A percentile compares a stretch with the other conserved stretches of the same genome.
These are phyloP conservation scores for Stomorhina lunata DNA, from an alignment of 2,888 invertebrate species.

Conservation along the genomic window DNA sequence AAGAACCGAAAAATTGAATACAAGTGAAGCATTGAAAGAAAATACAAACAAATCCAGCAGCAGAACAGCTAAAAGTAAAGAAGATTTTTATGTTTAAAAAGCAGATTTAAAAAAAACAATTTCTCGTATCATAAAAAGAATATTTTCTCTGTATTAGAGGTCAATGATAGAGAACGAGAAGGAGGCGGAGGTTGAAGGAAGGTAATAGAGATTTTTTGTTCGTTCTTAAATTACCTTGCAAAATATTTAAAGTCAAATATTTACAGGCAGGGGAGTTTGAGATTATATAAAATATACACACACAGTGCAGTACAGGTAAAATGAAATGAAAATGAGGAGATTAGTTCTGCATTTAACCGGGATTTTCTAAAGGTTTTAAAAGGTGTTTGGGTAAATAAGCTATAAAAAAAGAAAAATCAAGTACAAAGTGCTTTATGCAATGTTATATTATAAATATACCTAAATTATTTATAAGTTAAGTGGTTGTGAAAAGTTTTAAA, in stretches of 20 bases:
- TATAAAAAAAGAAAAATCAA: neutral
- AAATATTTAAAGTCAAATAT: slow-evolving; percentile 58
- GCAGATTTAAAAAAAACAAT: slow-evolving; percentile 44
- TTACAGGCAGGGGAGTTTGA: neutral
- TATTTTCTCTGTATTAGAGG: slow-evolving; percentile 45
- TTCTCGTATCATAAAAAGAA: slow-evolving; percentile 45
- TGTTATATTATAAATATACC: too few relatives aligned
- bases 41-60: too few relatives aligned
- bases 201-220: neutral
- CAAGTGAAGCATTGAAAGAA: slow-evolving; percentile 56
- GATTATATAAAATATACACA: neutral
- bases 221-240: slow-evolving; percentile 54
- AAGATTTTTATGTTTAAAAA: slow-evolving; percentile 27
- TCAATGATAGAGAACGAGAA: slow-evolving; percentile 45
- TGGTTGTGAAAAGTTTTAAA: too few relatives aligned
- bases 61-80: slow-evolving; percentile 36
- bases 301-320: neutral
- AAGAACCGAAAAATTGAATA: slow-evolving; percentile 5
- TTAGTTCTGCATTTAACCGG: neutral
- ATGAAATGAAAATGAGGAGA: neutral
- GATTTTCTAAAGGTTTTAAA: neutral
- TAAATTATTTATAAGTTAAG: too few relatives aligned
- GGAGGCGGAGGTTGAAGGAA: slow-evolving; percentile 25
- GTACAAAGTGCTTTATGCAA: too few relatives aligned
- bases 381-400: neutral